Conservation (phyloP, 2,113 vertebrate species). For the Reinhardtius hippoglossoides region DNA sequence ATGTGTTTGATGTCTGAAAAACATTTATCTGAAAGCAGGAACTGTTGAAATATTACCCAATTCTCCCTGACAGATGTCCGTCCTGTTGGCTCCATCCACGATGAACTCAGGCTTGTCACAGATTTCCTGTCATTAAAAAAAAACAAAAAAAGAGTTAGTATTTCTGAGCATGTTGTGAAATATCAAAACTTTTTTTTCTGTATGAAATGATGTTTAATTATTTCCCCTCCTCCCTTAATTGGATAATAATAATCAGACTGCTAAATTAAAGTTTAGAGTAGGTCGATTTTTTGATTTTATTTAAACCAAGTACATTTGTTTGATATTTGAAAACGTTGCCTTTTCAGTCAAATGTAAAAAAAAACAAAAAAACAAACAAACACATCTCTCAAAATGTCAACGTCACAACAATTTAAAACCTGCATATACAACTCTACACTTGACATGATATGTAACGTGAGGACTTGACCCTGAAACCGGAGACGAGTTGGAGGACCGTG, state of each 20-base stretch:
- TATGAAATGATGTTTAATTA: no score
- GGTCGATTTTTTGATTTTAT: no score
- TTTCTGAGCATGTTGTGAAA: slow-evolving; percentile 4
- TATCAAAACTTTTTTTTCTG: not conserved
- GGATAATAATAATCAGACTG: no score
- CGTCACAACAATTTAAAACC: not conserved
- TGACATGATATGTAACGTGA: slow-evolving; percentile 6
- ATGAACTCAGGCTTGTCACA: slow-evolving; percentile 96
- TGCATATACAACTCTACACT: not conserved
- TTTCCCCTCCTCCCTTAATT: no score
- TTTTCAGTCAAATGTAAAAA: not conserved
- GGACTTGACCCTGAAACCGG: slow-evolving; percentile 31
- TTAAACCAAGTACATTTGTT: no score
- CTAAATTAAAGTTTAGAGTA: no score
- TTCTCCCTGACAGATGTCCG: slow-evolving; percentile 98
- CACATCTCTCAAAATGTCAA: not conserved
- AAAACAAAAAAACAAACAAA: not conserved
- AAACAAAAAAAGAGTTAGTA: not conserved
- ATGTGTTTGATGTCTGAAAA: not conserved
- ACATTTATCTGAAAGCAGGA: slow-evolving; percentile 17
- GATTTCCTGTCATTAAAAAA: slow-evolving; percentile 86
- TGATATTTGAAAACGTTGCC: not conserved
- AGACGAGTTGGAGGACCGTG: not conserved
- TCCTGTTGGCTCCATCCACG: slow-evolving; percentile 93
- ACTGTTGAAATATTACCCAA: slow-evolving; percentile 83